Evolutionary conservation across 2,113 vertebrate species (phyloP).

Genomic region (Pandion haliaetus): DNA sequence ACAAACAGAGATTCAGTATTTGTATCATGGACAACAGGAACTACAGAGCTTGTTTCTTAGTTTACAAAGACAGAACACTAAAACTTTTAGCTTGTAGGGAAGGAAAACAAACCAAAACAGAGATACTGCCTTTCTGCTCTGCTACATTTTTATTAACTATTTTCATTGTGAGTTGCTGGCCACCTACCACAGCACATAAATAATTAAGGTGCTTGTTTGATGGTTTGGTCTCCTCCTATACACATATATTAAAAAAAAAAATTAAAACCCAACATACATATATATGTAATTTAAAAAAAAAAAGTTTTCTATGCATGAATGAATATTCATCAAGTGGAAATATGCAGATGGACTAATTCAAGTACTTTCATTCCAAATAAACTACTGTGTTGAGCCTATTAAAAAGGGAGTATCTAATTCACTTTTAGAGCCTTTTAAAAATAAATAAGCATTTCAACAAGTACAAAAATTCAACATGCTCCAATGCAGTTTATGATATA

Average conservation of each 20-base stretch:
- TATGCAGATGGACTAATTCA: background rate
- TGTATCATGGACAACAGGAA: background rate
- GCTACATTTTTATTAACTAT: background rate
- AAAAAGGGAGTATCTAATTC: background rate
- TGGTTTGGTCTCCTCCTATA: background rate
- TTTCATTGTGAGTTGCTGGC: background rate
- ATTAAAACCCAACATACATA: background rate
- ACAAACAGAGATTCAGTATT: background rate
- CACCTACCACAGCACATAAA: background rate
- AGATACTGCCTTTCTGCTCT: background rate
- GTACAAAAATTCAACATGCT: background rate
- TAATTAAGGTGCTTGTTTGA: background rate
- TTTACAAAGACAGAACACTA: background rate
- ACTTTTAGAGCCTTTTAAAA: conserved; percentile 10
- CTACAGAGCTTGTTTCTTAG: background rate
- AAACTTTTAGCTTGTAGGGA: background rate
- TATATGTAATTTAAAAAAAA: background rate
- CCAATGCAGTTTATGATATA: background rate
- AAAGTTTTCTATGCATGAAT: background rate
- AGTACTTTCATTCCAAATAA: background rate
- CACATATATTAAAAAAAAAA: background rate
- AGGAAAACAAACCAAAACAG: background rate
- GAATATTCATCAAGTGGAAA: background rate
- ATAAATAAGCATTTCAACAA: conserved; percentile 10
- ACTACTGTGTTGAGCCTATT: background rate